Evolutionary conservation across 1,140 invertebrate species (phyloP), one percentile per base, ranked within the genome.

Genomic region (Thaumetopoea pityocampa): DNA sequence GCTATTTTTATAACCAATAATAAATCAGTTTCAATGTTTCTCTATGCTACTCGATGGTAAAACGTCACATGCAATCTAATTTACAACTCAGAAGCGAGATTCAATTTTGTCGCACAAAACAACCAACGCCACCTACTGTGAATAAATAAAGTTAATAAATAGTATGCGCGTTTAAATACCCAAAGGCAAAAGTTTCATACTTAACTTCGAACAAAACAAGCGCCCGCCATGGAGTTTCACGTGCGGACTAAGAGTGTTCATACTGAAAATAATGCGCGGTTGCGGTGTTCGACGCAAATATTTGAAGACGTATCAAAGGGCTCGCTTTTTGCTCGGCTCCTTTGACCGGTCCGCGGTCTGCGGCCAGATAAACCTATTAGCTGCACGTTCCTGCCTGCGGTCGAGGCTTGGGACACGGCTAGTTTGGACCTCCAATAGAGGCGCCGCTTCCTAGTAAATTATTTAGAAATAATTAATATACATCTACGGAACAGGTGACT

Each of bases 271-370:
- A 79, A 82, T 79, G 71, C 69, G 62, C 67, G 66, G 67, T 70
- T 64, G 67, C 47, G 74, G 67, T 52, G 48, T 73, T 72, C 60
- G 60, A 52, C 47, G 59, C 71, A 78, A 79, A 82, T 82, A 80
- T 82, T 80, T 79, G 71, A 72, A 78, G 76, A 70, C 48, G 59
- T 28, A 68, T 80, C 73, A 82, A 82, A 80, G 78, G 67, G 65
- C 47, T 51, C 38, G 62, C 57, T 82, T 82, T 78, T 82, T 79
- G 74, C 68, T 28, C 51, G 47, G 54, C 67, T 49, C 66, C 73
- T 81, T 74, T 81, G 73, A 78, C 59, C 42, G 46, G 64, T 37
- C 53, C 54, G 72, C 58, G 71, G 67, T 72, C 37, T 66, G 78
- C 51, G 78, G 78, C 78, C 61, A 65, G 57, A 49, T 82, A 80